Percentiles rank a stretch among this genome's conserved stretches.
These are phyloP conservation scores for Chironomus striatipennis DNA, from an alignment of 1,140 invertebrate genomes.

Conservation along the genomic window DNA sequence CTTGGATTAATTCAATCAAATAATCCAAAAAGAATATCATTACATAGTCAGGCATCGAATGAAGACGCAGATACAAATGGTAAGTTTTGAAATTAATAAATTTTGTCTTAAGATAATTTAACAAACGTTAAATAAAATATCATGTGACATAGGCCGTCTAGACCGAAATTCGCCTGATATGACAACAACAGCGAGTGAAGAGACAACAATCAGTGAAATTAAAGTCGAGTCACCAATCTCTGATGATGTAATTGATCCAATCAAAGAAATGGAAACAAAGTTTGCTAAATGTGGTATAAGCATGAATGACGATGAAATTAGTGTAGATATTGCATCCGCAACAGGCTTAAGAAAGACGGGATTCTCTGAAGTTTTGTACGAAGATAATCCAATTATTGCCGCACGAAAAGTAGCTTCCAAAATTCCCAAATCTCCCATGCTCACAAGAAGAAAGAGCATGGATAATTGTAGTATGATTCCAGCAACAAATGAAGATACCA, in stretches of 20 bases:
- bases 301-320: slow-evolving; percentile 46
- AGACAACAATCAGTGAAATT: neutral
- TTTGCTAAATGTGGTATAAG: slow-evolving; percentile 36
- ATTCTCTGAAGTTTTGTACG: slow-evolving; percentile 48
- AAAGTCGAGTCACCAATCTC: neutral
- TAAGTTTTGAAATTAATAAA: slow-evolving; percentile 36
- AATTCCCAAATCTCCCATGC: slow-evolving; percentile 40
- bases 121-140: neutral
- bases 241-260: neutral
- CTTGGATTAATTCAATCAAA: slow-evolving; percentile 56
- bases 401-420: slow-evolving; percentile 36
- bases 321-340: slow-evolving; percentile 55
- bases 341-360: slow-evolving; percentile 57
- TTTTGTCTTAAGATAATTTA: neutral
- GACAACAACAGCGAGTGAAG: neutral
- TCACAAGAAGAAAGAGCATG: slow-evolving; percentile 28
- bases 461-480: neutral
- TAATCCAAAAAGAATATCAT: slow-evolving; percentile 51
- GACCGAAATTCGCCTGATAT: slow-evolving; percentile 16
- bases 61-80: slow-evolving; percentile 59
- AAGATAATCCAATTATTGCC: slow-evolving; percentile 42
- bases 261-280: neutral
- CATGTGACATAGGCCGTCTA: slow-evolving; percentile 3
- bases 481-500: neutral
- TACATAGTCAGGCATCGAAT: slow-evolving; percentile 55